A percentile compares a stretch with the other conserved stretches of the same genome.
phyloP scores from a whole-genome alignment of 2,797 vertebrate genomes.

The Eptatretus atami region DNA sequence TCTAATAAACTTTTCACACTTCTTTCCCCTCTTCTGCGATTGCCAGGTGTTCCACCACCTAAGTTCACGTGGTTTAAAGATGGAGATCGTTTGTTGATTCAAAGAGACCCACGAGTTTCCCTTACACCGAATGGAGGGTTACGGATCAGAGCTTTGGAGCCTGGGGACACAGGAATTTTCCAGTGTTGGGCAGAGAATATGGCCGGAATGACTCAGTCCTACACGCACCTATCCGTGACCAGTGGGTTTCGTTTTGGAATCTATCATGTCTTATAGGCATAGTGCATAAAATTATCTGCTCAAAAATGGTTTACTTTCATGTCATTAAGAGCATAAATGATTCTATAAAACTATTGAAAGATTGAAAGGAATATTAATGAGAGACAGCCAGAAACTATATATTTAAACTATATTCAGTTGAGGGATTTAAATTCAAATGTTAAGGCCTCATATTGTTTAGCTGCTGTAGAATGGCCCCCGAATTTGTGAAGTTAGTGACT shows the following conservation, averaged over 20 bases:
- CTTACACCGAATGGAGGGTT: conserved; percentile 42
- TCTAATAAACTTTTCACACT: too few species aligned
- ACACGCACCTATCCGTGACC: conserved; percentile 82
- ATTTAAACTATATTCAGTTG: neutral
- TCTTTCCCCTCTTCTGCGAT: too few species aligned
- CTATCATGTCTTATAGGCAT: too few species aligned
- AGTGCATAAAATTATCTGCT: too few species aligned
- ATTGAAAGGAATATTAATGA: neutral
- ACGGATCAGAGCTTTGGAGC: conserved; percentile 61
- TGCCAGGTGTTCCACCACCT: conserved; percentile 43
- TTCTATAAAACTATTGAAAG: neutral
- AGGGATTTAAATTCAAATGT: neutral
- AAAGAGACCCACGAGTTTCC: conserved; percentile 41
- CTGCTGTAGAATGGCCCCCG: too few species aligned
- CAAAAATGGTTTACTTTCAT: neutral
- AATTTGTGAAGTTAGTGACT: too few species aligned
- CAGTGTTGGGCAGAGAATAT: conserved; percentile 70
- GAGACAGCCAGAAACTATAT: neutral
- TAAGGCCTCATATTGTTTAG: too few species aligned
- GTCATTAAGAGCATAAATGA: neutral
- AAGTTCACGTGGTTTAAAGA: conserved; percentile 85
- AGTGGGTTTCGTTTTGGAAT: conserved; percentile 28
- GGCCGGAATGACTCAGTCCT: conserved; percentile 68
- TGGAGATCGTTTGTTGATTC: conserved; percentile 30
- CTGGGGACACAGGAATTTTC: conserved; percentile 83